Base-by-base conservation (phyloP, 37 sponge, comb jelly and placozoan genomes). In the Diacarnus erythraeanus region DNA sequence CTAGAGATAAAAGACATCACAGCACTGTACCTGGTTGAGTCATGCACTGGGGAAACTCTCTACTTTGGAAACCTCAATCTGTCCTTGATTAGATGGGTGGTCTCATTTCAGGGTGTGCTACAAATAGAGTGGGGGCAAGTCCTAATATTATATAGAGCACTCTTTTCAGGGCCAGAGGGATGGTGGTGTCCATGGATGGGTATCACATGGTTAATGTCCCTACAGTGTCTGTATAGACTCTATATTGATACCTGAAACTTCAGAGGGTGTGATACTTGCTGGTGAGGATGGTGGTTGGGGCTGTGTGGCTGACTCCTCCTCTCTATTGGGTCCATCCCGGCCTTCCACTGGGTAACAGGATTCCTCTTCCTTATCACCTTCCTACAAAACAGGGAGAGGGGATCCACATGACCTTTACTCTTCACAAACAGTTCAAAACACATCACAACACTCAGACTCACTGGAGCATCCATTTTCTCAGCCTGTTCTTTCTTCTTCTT, bases 401-500 rank as follows among this genome's bases (percentile, higher is more conserved):
- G 43, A 6, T 8, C 2, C 61, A 60, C 61, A 5, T 60, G 27
- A 17, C 22, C 23, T 21, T 25, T 25, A 54, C 10, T 54, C 56
- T 54, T 54, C 56, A 59, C 60, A 59, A 17, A 3, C 60, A 59
- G 3, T 4, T 10, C 18, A 3, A 27, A 4, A 3, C 37, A 3
- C 3, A 6, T 30, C 38, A 33, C 37, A 3, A 68, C 15, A 38
- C 36, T 3, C 20, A 5, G 27, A 47, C 81, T 74, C 44, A 70
- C 89, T 5, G 26, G 63, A 10, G 42, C 43, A 74, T 77, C 77
- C 70, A 73, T 57, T 43, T 80, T 85, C 86, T 87, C 86, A 18
- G 86, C 88, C 51, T 85, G 72, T 57, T 93, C 78, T 27, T 86
- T 82, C 44, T 89, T 91, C 86, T 83, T 92, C 84, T 97, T 87